Base-by-base conservation (phyloP, 1,140 invertebrate species). In the Drosophila parvula region DNA sequence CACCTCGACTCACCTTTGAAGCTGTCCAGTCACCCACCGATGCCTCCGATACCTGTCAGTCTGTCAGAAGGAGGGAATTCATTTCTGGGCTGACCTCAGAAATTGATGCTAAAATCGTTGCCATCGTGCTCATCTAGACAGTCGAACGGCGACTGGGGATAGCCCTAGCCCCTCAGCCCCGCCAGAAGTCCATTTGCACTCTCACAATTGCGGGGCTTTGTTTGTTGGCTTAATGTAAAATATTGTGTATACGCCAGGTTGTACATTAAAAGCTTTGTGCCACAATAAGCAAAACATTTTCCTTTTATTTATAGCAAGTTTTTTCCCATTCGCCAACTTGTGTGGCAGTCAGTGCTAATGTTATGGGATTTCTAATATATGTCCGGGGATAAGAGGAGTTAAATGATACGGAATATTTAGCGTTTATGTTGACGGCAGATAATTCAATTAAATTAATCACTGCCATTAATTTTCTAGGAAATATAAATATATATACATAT, bases 211-310 rank as follows among this genome's bases (percentile, higher is more conserved):
- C 28, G 55, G 47, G 53, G 43, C 64, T 84, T 81, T 84, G 78
- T 84, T 85, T 84, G 78, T 85, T 78, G 81, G 68, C 68, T 85
- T 86, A 88, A 88, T 82, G 82, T 88, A 82, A 86, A 86, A 82
- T 82, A 88, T 86, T 60, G 79, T 81, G 83, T 80, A 81, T 86
- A 74, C 82, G 82, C 62, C 82, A 53, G 58, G 83, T 64, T 86
- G 67, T 79, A 78, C 82, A 86, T 88, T 86, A 86, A 86, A 86
- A 88, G 82, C 83, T 88, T 88, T 86, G 50, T 77, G 81, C 77
- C 77, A 51, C 67, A 64, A 61, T 48, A 70, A 64, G 67, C 57
- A 70, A 83, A 83, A 80, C 69, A 73, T 59, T 77, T 77, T 61
- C 78, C 41, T 65, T 56, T 81, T 81, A 81, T 85, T 85, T 80